Base-by-base conservation (phyloP, 2,797 vertebrate genomes). In the Crenichthys baileyi region DNA sequence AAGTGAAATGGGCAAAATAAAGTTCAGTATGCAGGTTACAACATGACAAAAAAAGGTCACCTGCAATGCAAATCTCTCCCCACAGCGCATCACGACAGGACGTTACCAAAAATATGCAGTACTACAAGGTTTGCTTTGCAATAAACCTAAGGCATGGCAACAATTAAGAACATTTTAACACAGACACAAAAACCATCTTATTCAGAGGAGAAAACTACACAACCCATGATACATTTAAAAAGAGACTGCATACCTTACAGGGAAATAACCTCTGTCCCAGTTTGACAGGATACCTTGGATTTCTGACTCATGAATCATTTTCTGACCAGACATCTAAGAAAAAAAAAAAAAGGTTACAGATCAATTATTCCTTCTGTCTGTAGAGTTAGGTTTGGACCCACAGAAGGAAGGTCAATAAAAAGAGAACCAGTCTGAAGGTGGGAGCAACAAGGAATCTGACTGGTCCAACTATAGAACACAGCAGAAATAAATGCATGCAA, bases 231-330 rank as follows among this genome's bases (percentile, higher is more conserved):
- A 6, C 31, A 39, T 26, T 53, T 53, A 7, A 61, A 51, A 18
- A 41, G 5, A 13, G 29, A 7, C 16, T 13, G 55, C 75, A 4
- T 81, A 93, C 93, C 92, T 86, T 36, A 88, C 80, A 58, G 88
- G 88, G 51, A 68, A 73, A 70, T 73, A 72, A 13, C 29, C 18
- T 9, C 9, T 7, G 2, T 82, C 81, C 55, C 70, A 70, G 31
- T 75, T 70, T 39, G 79, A 26, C 31, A 7, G 58, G n/a, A 80
- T 0, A 15, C 82, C 82, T 5, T 58, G 72, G 72, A 89, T 74
- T 7, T 90, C 84, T 75, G 90, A 22, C 48, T 77, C 79, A 79
- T 85, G 75, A 75, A 87, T 82, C 36, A 65, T 77, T 0, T 65
- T 79, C 20, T 79, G 48, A 70, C 77, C 87, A 72, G 82, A 72